A percentile compares a stretch with the other conserved stretches of the same genome.
These are phyloP conservation scores for human DNA, from an alignment of 2,113 vertebrate genomes.

Conservation along the genomic window DNA sequence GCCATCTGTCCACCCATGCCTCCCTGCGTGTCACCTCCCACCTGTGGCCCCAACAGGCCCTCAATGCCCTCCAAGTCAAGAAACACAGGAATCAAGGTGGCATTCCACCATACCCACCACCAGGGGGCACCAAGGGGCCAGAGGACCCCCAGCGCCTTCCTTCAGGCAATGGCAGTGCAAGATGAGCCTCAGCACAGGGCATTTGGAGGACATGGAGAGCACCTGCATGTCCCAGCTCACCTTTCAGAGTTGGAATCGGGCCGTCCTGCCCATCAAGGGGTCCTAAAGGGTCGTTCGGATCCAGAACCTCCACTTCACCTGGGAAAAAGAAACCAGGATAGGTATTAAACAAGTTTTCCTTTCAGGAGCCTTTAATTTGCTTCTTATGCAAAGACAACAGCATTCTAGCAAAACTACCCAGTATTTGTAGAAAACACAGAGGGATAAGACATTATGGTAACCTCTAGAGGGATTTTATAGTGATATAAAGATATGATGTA, in stretches of 20 bases:
- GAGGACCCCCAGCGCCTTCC: too few relatives aligned
- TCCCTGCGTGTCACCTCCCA: neutral
- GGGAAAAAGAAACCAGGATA: conserved; percentile 42
- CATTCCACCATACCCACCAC: fast-evolving
- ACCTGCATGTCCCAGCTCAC: conserved; percentile 74
- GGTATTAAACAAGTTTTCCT: neutral
- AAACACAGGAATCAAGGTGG: neutral
- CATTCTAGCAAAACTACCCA: neutral
- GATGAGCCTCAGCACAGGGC: too few relatives aligned
- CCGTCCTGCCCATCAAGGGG: conserved; percentile 85
- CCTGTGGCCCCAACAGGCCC: neutral
- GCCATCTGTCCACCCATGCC: too few relatives aligned
- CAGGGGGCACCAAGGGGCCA: neutral
- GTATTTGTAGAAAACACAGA: neutral
- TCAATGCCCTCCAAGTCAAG: neutral
- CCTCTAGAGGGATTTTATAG: neutral
- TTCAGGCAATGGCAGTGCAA: too few relatives aligned
- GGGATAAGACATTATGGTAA: fast-evolving
- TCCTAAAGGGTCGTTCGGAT: conserved; percentile 84
- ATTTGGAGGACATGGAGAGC: neutral
- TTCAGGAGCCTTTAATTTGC: neutral
- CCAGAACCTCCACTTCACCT: conserved; percentile 85
- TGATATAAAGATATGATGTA: neutral
- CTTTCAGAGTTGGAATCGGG: conserved; percentile 88
- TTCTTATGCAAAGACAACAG: neutral